Base-by-base conservation (phyloP, 2,888 invertebrate genomes). In the Scotopteryx bipunctaria region DNA sequence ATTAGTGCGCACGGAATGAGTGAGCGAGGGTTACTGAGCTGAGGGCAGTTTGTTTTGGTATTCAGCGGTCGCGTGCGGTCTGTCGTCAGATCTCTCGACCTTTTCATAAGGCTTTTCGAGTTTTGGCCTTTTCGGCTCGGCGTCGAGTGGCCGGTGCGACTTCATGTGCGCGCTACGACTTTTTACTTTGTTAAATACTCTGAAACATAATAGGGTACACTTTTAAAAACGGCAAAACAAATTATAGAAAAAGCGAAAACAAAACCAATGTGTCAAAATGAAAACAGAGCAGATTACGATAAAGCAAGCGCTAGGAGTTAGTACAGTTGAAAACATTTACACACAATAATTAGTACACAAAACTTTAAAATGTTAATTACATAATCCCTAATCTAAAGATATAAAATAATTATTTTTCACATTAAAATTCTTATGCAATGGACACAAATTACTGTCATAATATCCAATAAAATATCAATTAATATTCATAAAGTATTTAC, bases 101-200 rank as follows among this genome's bases (percentile, higher is more conserved):
- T 89, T 90, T 89, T 89, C 90, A 90, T 91, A 91, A 89, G 90
- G 89, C 78, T 91, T 91, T 89, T 91, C 91, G 81, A 88, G 87
- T 83, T 93, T 93, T 77, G 92, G 91, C 90, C 93, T 91, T 90
- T 92, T 93, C 64, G 93, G 93, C 84, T 95, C 96, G 85, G 94
- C 93, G 91, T 97, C 97, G 83, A 95, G 95, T 73, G 96, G 95
- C 81, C 97, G 95, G 92, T 99, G 99, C 67, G 98, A 98, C 92
- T 99, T 99, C 99, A 99, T 99, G 91, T 99, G 99, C 64, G 99
- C 99, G 92, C 98, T 99, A 90, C 99, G 95, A 92, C 98, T 99
- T 93, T 98, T 98, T 81, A 98, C 97, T 93, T 98, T 98, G 92
- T 94, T 95, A 93, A 98, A 98, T 87, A 98, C 95, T 93, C 98